phyloP scores from a whole-genome alignment of 2,113 vertebrate species.

The Esox niger region DNA sequence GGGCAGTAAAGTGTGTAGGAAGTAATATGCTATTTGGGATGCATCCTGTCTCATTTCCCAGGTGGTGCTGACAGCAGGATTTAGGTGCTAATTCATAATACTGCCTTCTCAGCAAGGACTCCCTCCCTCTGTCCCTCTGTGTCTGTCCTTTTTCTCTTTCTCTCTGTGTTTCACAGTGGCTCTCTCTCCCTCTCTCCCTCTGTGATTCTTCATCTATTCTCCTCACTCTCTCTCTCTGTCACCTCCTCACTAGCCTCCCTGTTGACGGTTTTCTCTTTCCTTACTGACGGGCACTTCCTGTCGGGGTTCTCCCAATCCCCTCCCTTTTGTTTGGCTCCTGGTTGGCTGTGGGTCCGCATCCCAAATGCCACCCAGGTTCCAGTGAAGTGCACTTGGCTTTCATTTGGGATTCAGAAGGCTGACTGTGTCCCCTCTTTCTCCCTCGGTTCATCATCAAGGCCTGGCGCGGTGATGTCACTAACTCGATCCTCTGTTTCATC shows the following conservation, averaged over 20 bases:
- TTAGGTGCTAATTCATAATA: conserved; percentile 62
- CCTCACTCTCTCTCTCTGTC: conserved; percentile 30
- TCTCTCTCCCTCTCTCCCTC: background rate
- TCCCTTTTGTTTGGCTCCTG: background rate
- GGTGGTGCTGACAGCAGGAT: conserved; percentile 64
- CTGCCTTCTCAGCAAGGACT: conserved; percentile 59
- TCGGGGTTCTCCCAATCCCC: background rate
- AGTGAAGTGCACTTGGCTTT: background rate
- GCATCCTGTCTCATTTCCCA: conserved; percentile 51
- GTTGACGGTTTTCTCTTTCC: background rate
- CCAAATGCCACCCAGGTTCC: no score
- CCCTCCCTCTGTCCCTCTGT: background rate
- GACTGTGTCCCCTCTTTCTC: background rate
- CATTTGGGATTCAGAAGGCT: no score
- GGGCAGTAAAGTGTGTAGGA: no score
- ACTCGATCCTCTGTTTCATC: background rate
- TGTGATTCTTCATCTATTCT: conserved; percentile 37
- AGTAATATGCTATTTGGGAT: background rate
- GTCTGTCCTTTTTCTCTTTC: background rate
- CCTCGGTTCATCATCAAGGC: no score
- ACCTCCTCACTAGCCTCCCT: background rate
- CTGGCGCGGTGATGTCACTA: no score
- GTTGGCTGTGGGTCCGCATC: background rate
- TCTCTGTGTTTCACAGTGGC: no score
- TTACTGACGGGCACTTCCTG: background rate